Base-by-base conservation (phyloP, 2,888 invertebrate species). In the Drosophila prostipennis region DNA sequence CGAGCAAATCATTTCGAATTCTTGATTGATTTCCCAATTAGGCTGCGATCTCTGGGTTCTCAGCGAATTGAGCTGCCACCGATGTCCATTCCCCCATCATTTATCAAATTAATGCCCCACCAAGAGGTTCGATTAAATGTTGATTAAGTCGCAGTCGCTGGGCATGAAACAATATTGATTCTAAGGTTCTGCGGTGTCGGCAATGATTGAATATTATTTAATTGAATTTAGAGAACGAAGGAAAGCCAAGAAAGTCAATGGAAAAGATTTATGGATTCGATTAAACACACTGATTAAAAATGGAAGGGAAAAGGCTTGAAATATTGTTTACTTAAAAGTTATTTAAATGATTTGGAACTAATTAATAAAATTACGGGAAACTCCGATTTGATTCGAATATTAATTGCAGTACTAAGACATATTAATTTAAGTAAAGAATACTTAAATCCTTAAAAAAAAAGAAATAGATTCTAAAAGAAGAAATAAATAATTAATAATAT, bases 21-120 rank as follows among this genome's bases (percentile, higher is more conserved):
- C 7, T 6, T 57, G 37, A 69, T 67, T 69, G 32, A 69, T 57
- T 42, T 48, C 32, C 36, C 16, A 37, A 57, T 42, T 43, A 32
- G 32, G 40, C 3, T 37, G 13, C 45, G 3, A 14, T 34, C 59
- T 6, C 39, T 34, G 48, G 13, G 23, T 19, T 34, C 59, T 6
- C 45, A 48, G 48, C 46, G 29, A 46, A 46, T 32, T 32, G 32
- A 48, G 16, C 29, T 46, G 29, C n/a, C 7, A 23, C 11, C 8
- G 32, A 5, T 7, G n/a, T n/a, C n/a, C 19, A 48, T 29, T 26
- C 14, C 32, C 36, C 11, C 14, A 43, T 63, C 58, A 57, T 64
- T 64, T 51, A 51, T 64, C 57, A 57, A 14, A 26, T 16, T 37
- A 29, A 45, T 43, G 23, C 7, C 16, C 16, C 32, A 34, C 16